Evolutionary conservation across 2,797 vertebrate genomes (phyloP).

Genomic region (Aotus griseimembra): DNA sequence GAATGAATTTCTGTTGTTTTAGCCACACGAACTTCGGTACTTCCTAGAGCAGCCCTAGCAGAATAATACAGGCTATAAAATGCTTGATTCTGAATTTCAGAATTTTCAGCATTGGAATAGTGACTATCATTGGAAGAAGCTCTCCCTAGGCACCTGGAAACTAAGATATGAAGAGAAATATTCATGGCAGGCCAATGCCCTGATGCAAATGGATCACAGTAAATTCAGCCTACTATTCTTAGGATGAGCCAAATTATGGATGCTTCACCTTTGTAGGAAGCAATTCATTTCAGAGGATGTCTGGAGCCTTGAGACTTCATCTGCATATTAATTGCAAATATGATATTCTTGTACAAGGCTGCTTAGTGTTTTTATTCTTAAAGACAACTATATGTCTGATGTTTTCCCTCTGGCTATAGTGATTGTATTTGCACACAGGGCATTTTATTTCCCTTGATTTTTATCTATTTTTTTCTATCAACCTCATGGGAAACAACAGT

Average conservation of each 20-base stretch:
- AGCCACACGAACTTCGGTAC: not conserved
- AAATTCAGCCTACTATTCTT: not conserved
- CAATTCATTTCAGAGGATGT: slow-evolving; percentile 29
- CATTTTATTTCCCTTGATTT: slow-evolving; percentile 31
- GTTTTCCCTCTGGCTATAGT: slow-evolving; percentile 24
- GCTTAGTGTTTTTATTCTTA: slow-evolving; percentile 26
- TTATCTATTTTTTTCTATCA: slow-evolving; percentile 38
- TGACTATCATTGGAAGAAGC: not conserved
- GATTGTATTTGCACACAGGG: not conserved
- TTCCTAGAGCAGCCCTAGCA: not conserved
- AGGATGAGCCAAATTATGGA: not conserved
- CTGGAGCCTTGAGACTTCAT: slow-evolving; percentile 28
- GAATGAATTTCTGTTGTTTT: not conserved
- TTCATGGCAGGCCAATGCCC: not conserved
- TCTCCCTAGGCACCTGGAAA: not conserved
- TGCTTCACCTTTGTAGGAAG: not conserved
- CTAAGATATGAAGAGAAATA: not conserved
- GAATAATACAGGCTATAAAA: not conserved
- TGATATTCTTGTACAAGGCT: slow-evolving; percentile 23
- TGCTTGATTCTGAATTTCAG: not conserved
- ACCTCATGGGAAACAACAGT: not conserved
- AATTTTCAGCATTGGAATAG: not conserved
- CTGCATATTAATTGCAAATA: slow-evolving; percentile 52
- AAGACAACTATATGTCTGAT: slow-evolving; percentile 27
- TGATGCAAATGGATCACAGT: not conserved